These are phyloP conservation scores for Drosophila neotestacea DNA, from an alignment of 2,888 invertebrate genomes.

Conservation along the genomic window DNA sequence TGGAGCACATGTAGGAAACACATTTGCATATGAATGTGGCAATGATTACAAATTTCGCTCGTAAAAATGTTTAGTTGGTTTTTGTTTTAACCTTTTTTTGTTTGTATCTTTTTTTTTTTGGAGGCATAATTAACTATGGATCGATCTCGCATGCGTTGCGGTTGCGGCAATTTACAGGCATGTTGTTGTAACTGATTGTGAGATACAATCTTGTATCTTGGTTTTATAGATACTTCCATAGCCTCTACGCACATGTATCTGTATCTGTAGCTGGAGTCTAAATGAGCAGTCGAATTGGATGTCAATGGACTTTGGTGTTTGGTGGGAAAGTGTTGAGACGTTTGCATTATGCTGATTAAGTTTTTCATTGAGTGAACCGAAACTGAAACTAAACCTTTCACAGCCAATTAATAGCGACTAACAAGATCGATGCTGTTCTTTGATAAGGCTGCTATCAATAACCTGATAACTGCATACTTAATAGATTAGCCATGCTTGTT, in stretches of 20 bases:
- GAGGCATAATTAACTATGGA: slow-evolving; percentile 74
- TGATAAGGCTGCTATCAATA: slow-evolving; percentile 52
- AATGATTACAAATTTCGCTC: slow-evolving; percentile 81
- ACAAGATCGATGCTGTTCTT: slow-evolving; percentile 71
- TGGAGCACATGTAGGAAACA: slow-evolving; percentile 51
- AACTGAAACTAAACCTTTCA: slow-evolving; percentile 60
- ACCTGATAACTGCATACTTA: slow-evolving; percentile 64
- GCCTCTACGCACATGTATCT: slow-evolving; percentile 8
- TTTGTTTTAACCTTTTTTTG: slow-evolving; percentile 42
- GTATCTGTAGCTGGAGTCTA: slow-evolving; percentile 33
- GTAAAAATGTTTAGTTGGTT: slow-evolving; percentile 76
- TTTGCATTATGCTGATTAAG: slow-evolving; percentile 66
- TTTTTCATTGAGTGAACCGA: slow-evolving; percentile 70
- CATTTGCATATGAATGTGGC: slow-evolving; percentile 81
- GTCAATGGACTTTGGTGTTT: slow-evolving; percentile 27
- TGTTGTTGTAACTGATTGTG: slow-evolving; percentile 63
- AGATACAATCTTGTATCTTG: slow-evolving; percentile 62
- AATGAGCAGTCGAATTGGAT: slow-evolving; percentile 38
- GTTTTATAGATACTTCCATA: slow-evolving; percentile 46
- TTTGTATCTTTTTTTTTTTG: slow-evolving; percentile 40
- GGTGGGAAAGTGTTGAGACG: slow-evolving; percentile 78
- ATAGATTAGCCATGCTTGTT: slow-evolving; percentile 59
- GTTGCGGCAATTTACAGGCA: slow-evolving; percentile 73
- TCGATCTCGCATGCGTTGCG: slow-evolving; percentile 68
- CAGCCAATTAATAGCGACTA: slow-evolving; percentile 76